These are phyloP conservation scores for Austrolebias charrua DNA, from an alignment of 2,797 vertebrate species.

Conservation along the genomic window DNA sequence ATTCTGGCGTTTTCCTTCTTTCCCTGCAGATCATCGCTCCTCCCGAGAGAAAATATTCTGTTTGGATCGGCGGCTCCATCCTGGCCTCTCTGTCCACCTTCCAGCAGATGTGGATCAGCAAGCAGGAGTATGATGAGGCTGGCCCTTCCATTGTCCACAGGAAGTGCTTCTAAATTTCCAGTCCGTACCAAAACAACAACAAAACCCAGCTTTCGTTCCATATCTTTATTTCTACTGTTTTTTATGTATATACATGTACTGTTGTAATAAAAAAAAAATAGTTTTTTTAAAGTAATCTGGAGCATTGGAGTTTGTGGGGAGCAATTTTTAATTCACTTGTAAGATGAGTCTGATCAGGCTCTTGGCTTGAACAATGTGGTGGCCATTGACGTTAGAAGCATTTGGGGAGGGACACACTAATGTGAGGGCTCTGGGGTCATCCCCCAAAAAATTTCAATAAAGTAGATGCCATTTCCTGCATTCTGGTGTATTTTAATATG, in stretches of 20 bases:
- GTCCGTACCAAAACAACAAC: conserved; percentile 54
- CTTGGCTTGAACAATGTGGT: too few species aligned
- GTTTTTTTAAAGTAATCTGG: conserved; percentile 67
- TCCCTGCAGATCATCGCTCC: conserved; percentile 91
- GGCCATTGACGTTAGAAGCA: too few species aligned
- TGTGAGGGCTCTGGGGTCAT: too few species aligned
- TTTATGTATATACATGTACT: conserved; percentile 82
- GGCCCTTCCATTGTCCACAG: conserved; percentile 98
- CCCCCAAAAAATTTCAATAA: too few species aligned
- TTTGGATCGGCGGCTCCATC: conserved; percentile 99
- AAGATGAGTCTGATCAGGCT: too few species aligned
- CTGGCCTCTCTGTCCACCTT: conserved; percentile 99
- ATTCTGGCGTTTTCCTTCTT: conserved; percentile 1
- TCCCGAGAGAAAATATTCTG: conserved; percentile 97
- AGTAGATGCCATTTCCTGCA: too few species aligned
- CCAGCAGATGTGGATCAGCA: conserved; percentile 99
- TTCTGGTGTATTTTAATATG: too few species aligned
- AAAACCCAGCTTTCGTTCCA: conserved; percentile 54
- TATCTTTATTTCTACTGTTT: conserved; percentile 73
- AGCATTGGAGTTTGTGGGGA: conserved; percentile 7
- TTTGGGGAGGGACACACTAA: too few species aligned
- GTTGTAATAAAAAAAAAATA: conserved; percentile 81
- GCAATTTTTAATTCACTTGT: neutral
- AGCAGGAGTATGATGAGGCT: conserved; percentile 97
- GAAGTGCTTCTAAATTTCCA: conserved; percentile 94